Evolutionary conservation across 2,888 invertebrate species (phyloP).

Genomic region (Mylabris sibirica): DNA sequence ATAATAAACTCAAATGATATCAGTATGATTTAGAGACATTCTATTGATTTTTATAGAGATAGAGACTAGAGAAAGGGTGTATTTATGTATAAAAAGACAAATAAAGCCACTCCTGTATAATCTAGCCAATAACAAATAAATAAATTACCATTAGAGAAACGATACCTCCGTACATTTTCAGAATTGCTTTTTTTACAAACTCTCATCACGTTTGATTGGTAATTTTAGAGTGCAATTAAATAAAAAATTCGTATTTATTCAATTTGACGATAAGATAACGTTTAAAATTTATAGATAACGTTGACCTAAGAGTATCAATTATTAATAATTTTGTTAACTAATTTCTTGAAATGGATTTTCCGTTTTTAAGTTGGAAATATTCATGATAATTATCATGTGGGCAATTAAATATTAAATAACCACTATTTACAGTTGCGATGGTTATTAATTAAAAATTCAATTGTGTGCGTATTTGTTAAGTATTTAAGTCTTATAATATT

Average conservation of each 20-base stretch:
- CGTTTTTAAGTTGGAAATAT: too few species aligned
- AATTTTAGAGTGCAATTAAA: background rate
- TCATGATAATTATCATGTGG: background rate
- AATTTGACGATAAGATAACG: background rate
- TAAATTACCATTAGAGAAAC: background rate
- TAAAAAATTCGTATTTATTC: background rate
- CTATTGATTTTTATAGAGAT: background rate
- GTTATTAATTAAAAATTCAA: background rate
- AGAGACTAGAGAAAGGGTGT: background rate
- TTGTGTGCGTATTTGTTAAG: background rate
- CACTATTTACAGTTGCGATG: background rate
- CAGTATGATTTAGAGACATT: background rate
- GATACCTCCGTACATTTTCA: background rate
- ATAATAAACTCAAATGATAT: background rate
- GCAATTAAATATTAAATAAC: background rate
- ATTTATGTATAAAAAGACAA: background rate
- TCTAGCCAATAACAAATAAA: background rate
- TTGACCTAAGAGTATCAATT: background rate
- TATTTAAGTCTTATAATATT: background rate
- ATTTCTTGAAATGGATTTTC: background rate
- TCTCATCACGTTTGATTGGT: background rate
- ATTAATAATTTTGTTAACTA: background rate
- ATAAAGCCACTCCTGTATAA: background rate
- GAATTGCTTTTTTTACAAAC: background rate
- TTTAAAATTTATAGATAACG: background rate